Evolutionary conservation across 2,113 vertebrate genomes (phyloP).

Genomic region (Lepidothrix coronata): DNA sequence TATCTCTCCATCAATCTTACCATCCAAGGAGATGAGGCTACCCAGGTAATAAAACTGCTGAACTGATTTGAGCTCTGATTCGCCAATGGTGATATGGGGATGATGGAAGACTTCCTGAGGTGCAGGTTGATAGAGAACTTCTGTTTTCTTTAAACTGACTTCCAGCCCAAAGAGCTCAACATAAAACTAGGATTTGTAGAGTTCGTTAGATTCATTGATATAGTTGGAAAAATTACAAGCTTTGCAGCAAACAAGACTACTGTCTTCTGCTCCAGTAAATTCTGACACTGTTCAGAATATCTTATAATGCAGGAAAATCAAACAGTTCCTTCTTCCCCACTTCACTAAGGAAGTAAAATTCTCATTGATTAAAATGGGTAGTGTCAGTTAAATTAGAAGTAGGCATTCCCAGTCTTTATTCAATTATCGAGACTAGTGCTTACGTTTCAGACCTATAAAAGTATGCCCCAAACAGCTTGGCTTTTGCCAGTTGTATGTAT

Average conservation of each 20-base stretch:
- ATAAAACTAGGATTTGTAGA: neutral
- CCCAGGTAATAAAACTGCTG: too few relatives aligned
- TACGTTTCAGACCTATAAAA: neutral
- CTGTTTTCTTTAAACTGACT: too few relatives aligned
- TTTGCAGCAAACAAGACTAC: neutral
- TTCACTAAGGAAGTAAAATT: neutral
- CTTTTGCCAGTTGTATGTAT: neutral
- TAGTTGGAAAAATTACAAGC: neutral
- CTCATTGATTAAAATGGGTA: neutral
- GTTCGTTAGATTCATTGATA: neutral
- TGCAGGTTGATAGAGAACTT: too few relatives aligned
- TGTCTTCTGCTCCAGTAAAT: neutral
- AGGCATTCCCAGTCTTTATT: neutral
- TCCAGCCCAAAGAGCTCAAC: too few relatives aligned
- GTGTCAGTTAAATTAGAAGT: neutral
- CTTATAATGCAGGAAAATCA: neutral
- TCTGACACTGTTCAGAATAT: neutral
- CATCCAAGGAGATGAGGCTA: too few relatives aligned
- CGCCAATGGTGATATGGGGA: too few relatives aligned
- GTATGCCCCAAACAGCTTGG: neutral
- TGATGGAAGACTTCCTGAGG: too few relatives aligned
- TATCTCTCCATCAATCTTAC: too few relatives aligned
- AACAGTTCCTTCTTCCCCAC: neutral
- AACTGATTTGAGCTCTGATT: too few relatives aligned
- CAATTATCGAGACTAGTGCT: neutral